Conservation (phyloP, 2,797 vertebrate species). For the Apogon talboti region DNA sequence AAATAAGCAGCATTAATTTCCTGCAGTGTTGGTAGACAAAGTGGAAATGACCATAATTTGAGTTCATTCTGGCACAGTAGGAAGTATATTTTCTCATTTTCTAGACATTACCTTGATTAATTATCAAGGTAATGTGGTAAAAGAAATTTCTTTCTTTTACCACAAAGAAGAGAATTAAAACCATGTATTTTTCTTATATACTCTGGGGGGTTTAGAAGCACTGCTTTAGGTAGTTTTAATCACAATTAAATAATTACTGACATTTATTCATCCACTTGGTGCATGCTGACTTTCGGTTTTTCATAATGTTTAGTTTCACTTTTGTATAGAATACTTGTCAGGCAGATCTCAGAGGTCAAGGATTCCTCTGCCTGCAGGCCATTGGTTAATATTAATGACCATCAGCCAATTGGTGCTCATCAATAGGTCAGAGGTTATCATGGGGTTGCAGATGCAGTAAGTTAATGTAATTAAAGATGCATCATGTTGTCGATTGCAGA, state of each 20-base stretch:
- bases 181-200: slow-evolving; percentile 38
- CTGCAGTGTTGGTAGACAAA: slow-evolving; percentile 7
- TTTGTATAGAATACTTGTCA: slow-evolving; percentile 51
- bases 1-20: background rate
- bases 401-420: slow-evolving; percentile 67
- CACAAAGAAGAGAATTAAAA: slow-evolving; percentile 52
- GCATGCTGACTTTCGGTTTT: slow-evolving; percentile 19
- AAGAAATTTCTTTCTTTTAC: slow-evolving; percentile 58
- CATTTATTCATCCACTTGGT: slow-evolving; percentile 43
- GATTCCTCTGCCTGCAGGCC: slow-evolving; percentile 69
- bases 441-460: slow-evolving; percentile 75
- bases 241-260: slow-evolving; percentile 28
- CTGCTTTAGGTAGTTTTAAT: slow-evolving; percentile 31
- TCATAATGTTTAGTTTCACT: slow-evolving; percentile 42
- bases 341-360: slow-evolving; percentile 77
- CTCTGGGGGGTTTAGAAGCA: slow-evolving; percentile 16
- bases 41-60: background rate
- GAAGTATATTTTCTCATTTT: slow-evolving; percentile 19
- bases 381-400: slow-evolving; percentile 83
- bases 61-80: background rate
- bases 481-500: slow-evolving; percentile 69
- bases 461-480: slow-evolving; percentile 83
- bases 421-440: slow-evolving; percentile 85
- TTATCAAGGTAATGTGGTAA: too few species aligned
- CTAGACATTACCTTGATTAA: slow-evolving; percentile 32